Evolutionary conservation across 2,888 invertebrate genomes (phyloP).

Genomic region (Ochropleura leucogaster): DNA sequence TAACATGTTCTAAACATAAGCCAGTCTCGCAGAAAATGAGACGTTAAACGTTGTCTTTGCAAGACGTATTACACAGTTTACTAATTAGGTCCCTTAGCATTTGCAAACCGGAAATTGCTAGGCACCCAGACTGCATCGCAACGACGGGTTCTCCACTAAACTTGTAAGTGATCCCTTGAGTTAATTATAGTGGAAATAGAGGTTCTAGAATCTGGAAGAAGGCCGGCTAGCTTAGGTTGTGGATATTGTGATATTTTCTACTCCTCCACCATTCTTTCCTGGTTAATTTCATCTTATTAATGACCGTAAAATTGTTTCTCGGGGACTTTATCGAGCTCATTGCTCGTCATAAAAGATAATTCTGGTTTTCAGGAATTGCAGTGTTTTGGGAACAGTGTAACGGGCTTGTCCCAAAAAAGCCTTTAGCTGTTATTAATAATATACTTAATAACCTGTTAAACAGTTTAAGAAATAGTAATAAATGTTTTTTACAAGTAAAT

Average conservation of each 20-base stretch:
- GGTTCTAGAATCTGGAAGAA: background rate
- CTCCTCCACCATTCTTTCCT: no score
- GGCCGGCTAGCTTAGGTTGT: background rate
- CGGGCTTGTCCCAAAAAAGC: no score
- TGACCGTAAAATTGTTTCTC: no score
- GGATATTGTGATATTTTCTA: no score
- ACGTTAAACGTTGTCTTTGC: background rate
- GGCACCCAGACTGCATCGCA: slow-evolving; percentile 11
- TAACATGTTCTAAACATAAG: background rate
- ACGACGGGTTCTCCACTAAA: slow-evolving; percentile 12
- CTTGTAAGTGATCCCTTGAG: slow-evolving; percentile 44
- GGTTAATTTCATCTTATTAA: no score
- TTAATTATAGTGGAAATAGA: slow-evolving; percentile 32
- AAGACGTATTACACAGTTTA: background rate
- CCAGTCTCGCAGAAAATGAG: background rate
- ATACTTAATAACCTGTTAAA: background rate
- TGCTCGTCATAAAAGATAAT: no score
- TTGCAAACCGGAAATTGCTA: slow-evolving; percentile 43
- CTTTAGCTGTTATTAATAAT: background rate
- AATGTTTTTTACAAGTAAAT: background rate
- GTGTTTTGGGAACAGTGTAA: no score
- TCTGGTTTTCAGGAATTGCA: no score
- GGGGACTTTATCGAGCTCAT: no score
- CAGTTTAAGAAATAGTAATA: background rate
- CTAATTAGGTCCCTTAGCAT: slow-evolving; percentile 28